These are phyloP conservation scores for Neoarius graeffei DNA, from an alignment of 2,113 vertebrate species.

Conservation along the genomic window DNA sequence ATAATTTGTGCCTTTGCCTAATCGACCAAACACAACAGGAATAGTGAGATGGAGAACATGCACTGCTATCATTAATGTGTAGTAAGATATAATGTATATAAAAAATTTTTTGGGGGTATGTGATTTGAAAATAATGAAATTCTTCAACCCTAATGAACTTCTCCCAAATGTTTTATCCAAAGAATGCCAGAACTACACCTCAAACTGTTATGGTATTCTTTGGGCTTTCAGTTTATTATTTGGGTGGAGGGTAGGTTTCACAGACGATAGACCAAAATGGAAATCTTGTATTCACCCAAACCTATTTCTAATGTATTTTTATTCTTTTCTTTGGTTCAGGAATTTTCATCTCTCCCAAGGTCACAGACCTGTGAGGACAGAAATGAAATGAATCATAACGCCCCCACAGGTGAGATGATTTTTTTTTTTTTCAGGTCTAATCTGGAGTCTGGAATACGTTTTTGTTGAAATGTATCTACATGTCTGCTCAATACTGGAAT, in stretches of 20 bases:
- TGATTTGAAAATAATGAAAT: background rate
- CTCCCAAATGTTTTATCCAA: background rate
- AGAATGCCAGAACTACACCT: background rate
- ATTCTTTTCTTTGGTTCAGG: slow-evolving; percentile 3
- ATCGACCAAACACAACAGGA: background rate
- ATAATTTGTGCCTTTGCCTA: background rate
- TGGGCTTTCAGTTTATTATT: background rate
- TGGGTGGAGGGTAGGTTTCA: background rate
- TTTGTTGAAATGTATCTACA: background rate
- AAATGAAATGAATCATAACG: background rate
- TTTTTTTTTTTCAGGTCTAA: no score
- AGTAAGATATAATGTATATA: background rate
- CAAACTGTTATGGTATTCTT: background rate
- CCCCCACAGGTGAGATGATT: background rate
- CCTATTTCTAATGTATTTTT: background rate
- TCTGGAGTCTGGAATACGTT: background rate
- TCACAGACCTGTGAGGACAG: slow-evolving; percentile 27
- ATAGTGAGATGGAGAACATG: background rate
- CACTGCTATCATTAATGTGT: background rate
- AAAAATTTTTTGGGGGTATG: background rate
- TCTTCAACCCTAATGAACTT: background rate
- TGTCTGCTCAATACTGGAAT: background rate
- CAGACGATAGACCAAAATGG: background rate
- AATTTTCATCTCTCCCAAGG: slow-evolving; percentile 18
- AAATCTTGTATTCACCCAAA: background rate